Evolutionary conservation across 2,797 vertebrate species (phyloP), one percentile per base, ranked within the genome.

Genomic region (Manis crassicaudata): DNA sequence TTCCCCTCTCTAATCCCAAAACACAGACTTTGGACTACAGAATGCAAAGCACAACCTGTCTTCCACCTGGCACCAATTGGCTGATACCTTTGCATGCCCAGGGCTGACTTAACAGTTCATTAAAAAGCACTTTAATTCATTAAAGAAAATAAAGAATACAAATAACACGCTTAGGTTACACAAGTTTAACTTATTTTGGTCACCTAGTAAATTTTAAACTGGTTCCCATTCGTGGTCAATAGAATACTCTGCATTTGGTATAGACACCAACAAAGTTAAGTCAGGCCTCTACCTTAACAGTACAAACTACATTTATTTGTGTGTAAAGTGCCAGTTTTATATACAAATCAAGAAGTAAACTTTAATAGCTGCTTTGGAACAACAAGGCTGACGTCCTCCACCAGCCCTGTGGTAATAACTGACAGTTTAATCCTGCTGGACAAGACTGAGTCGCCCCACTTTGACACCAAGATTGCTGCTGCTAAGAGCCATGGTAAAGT

Each of bases 291-390:
- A 40, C n/a, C 54, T 46, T 29, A 90, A 60, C 76, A 95, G 77
- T 96, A 92, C 23, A 94, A 97, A 77, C 92, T 67, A 83, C 95
- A 80, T 95, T 97, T 97, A 96, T 91, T 96, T 82, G 82, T 96
- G 96, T 87, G 62, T 98, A 98, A 99, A 98, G 98, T 98, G 98
- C 98, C 98, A 97, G 86, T 93, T 97, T 96, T 97, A 98, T 96
- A 87, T 98, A 98, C 97, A 98, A 98, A 97, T 94, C 96, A 97
- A 90, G 97, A 97, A 84, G 96, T 98, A 98, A 98, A 98, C 98
- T 75, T 76, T 95, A 97, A 96, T 96, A 97, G 21, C 96, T 97
- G 95, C 95, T 92, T 76, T 83, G 88, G 94, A 97, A 97, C 97
- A 97, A 96, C 10, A 85, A 95, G 40, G 92, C 93, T 23, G 35